Percentiles rank a stretch among this genome's conserved stretches.
These are phyloP conservation scores for Myotis yumanensis DNA, from an alignment of 2,113 vertebrate genomes.

Conservation along the genomic window DNA sequence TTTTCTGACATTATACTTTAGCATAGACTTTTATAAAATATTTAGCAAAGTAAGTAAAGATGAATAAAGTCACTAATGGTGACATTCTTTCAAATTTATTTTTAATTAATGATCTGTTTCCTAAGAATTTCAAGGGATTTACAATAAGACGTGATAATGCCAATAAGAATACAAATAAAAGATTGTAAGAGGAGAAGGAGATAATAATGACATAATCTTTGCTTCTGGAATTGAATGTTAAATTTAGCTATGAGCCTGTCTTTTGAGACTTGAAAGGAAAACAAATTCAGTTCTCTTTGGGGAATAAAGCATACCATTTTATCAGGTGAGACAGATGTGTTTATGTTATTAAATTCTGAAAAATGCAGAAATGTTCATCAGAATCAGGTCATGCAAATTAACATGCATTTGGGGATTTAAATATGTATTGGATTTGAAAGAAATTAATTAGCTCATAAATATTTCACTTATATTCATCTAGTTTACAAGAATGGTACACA, in stretches of 20 bases:
- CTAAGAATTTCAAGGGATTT: constrained; percentile 41
- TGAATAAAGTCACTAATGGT: constrained; percentile 18
- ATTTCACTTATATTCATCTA: constrained; percentile 10
- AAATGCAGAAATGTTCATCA: not conserved
- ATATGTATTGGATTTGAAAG: not conserved
- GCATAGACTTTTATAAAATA: not conserved
- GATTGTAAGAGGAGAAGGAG: not conserved
- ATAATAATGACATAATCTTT: constrained; percentile 5
- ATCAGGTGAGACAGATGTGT: not conserved
- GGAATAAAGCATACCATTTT: constrained; percentile 3
- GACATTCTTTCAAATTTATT: constrained; percentile 26
- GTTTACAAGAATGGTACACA: not conserved
- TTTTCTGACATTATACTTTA: constrained; percentile 20
- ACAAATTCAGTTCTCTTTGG: not conserved
- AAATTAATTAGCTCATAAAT: constrained; percentile 39
- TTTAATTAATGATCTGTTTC: constrained; percentile 30
- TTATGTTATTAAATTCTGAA: constrained; percentile 7
- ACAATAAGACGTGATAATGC: constrained; percentile 12
- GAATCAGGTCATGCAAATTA: constrained; percentile 10
- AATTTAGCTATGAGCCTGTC: constrained; percentile 40
- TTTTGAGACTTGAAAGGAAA: constrained; percentile 36
- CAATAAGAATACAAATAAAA: constrained; percentile 33
- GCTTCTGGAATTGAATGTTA: constrained; percentile 34
- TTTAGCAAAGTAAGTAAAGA: not conserved
- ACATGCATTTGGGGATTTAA: not conserved